phyloP scores from a whole-genome alignment of 2,797 vertebrate species.

The Crax fasciolata region DNA sequence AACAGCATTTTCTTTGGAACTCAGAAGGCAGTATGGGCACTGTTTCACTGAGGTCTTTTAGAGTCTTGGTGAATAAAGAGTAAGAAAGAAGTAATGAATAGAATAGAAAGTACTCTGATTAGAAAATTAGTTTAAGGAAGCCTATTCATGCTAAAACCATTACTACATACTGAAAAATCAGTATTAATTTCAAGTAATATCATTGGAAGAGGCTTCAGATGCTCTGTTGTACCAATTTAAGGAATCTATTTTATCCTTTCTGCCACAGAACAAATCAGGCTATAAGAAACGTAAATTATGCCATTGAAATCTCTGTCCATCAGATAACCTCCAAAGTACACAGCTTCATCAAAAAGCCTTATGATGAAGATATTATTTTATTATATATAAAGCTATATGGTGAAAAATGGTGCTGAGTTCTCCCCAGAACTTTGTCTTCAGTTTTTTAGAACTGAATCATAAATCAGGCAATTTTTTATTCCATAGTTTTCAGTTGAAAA shows the following conservation, averaged over 20 bases:
- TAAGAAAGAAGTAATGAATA: background rate
- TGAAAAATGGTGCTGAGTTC: background rate
- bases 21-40: background rate
- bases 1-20: background rate
- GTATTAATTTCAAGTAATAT: background rate
- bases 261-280: background rate
- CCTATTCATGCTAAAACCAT: background rate
- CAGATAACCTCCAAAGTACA: background rate
- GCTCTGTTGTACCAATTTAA: background rate
- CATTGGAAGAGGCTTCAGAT: background rate
- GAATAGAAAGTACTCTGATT: background rate
- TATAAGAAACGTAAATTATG: background rate
- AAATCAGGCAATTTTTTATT: background rate
- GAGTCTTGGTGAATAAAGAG: background rate
- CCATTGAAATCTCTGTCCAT: background rate
- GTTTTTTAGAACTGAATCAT: background rate
- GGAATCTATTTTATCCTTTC: background rate
- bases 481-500: background rate
- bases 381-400: background rate
- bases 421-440: background rate
- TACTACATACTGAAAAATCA: background rate
- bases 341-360: background rate
- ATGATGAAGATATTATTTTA: background rate
- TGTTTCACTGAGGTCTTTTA: background rate
- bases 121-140: background rate